These are phyloP conservation scores for Pygmarrhopalites habei DNA, from an alignment of 1,140 invertebrate genomes.

Conservation along the genomic window DNA sequence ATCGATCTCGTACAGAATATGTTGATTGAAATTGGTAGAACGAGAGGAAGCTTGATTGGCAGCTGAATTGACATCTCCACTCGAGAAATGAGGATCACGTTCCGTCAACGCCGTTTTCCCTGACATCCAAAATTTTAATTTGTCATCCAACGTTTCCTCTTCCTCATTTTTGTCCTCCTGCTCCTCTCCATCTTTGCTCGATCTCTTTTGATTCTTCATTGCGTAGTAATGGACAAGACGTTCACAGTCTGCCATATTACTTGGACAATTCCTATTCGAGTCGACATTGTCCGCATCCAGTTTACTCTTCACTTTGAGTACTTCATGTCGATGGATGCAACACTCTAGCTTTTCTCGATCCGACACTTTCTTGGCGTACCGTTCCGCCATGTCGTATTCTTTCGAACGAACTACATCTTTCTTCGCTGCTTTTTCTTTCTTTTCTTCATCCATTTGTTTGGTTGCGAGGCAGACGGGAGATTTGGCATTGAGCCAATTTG, in stretches of 20 bases:
- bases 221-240: too few species aligned
- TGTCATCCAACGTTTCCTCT: background rate
- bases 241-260: background rate
- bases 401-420: too few species aligned
- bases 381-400: background rate
- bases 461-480: too few species aligned
- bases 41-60: too few species aligned
- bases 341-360: background rate
- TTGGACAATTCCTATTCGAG: background rate
- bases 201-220: too few species aligned
- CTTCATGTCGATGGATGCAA: background rate
- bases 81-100: constrained; percentile 1
- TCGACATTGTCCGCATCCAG: background rate
- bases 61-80: background rate
- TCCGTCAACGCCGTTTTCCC: background rate
- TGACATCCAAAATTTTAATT: background rate
- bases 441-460: too few species aligned
- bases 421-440: too few species aligned
- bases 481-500: too few species aligned
- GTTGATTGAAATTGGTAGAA: background rate
- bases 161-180: too few species aligned
- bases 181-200: too few species aligned
- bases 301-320: background rate
- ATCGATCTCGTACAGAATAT: background rate
- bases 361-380: background rate